Evolutionary conservation across 37 sponge, comb jelly and placozoan species (phyloP).

Genomic region (Bolinopsis microptera): DNA sequence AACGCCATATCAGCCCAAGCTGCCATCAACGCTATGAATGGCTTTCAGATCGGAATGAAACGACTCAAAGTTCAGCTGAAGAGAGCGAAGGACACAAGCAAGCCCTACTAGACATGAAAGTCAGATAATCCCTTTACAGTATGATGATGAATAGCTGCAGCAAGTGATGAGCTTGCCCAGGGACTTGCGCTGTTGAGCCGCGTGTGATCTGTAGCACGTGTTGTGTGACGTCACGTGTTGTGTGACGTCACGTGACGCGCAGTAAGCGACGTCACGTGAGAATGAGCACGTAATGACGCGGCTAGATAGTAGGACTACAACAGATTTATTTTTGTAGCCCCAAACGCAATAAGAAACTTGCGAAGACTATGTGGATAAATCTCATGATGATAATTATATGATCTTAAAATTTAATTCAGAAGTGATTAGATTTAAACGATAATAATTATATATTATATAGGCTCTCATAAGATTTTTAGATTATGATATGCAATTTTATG

Average conservation of each 20-base stretch:
- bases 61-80: conserved; percentile 94
- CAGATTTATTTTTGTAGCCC: not conserved
- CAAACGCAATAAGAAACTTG: not conserved
- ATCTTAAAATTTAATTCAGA: not conserved
- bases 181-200: not conserved
- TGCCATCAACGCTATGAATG: conserved; percentile 89
- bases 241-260: too few species aligned
- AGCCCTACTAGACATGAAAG: not conserved
- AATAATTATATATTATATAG: not conserved
- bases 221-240: not conserved
- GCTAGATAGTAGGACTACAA: not conserved
- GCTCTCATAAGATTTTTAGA: not conserved
- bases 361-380: not conserved
- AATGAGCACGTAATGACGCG: not conserved
- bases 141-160: not conserved
- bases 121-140: not conserved
- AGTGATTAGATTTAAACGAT: not conserved
- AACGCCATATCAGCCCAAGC: conserved; percentile 79
- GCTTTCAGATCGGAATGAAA: conserved; percentile 78
- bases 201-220: not conserved
- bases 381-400: not conserved
- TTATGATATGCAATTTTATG: not conserved
- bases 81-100: conserved; percentile 73
- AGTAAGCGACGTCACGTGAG: not conserved
- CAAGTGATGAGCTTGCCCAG: not conserved